Evolutionary conservation across 1,140 invertebrate genomes (phyloP), one percentile per base, ranked within the genome.

Genomic region (Cylas formicarius): DNA sequence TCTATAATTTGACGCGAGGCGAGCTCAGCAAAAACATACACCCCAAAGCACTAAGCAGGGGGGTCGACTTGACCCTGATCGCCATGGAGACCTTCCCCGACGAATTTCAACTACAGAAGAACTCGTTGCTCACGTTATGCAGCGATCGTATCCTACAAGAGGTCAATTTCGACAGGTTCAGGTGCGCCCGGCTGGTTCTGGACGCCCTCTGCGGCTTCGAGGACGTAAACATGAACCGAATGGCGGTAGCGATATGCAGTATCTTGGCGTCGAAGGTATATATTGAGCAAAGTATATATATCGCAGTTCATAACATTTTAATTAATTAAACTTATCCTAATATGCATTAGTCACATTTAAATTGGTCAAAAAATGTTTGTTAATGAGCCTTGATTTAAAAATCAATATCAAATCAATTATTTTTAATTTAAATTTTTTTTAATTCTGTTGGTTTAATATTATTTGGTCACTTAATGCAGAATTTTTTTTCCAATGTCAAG

Each of bases 181-280:
- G 77, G 32, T 86, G 83, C 65, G 82, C 82, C 3, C 73, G 46
- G 19, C 29, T 56, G 28, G 84, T 86, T n/a, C 73, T 87, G 70
- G 81, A 86, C 56, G 82, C 79, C 58, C 65, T 88, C 2, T 83
- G 81, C 53, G 64, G 72, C 4, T 86, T 85, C 62, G 76, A 84
- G 31, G 84, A 86, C 57, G 62, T 74, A 7, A 78, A 80, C 22
- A 84, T 86, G 77, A 82, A 82, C 58, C 70, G 84, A 35, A 86
- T 89, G 83, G 82, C 81, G 26, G 84, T 88, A 10, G 85, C 84
- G 2, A 88, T 89, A 48, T 86, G 83, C 58, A 86, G 83, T 37
- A 88, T 88, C 45, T 53, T 72, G 55, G 78, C 78, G 20, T 77
- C 79, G 9, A 76, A 85, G 67, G 84, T 89, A n/a, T n/a, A n/a